Evolutionary conservation across 1,140 invertebrate genomes (phyloP).

Genomic region (Hypsibius dujardini): DNA sequence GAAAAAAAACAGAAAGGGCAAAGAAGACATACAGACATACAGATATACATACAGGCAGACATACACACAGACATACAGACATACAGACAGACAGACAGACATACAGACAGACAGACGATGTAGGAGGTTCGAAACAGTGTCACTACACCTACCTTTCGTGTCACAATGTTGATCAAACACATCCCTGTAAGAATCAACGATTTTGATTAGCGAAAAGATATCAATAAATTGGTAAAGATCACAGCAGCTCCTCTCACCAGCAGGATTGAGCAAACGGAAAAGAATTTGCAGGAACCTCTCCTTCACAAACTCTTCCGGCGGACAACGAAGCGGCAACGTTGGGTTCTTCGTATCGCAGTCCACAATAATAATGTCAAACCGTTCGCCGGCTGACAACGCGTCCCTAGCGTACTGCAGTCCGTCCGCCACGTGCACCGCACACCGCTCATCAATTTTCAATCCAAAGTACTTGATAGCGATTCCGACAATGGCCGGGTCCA

Average conservation of each 20-base stretch:
- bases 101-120: too few species aligned
- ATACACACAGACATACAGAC: too few species aligned
- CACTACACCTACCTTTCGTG: too few species aligned
- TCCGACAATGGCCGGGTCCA: conserved; percentile 62
- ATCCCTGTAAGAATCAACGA: too few species aligned
- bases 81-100: too few species aligned
- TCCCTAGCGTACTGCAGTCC: conserved; percentile 55
- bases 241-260: conserved; percentile 37
- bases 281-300: conserved; percentile 44
- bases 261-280: conserved; percentile 38
- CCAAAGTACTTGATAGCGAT: conserved; percentile 67
- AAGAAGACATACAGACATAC: too few species aligned
- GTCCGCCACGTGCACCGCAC: conserved; percentile 61
- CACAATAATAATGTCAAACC: conserved; percentile 57
- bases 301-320: conserved; percentile 59
- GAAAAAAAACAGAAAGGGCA: too few species aligned
- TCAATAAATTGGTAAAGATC: too few species aligned
- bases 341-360: conserved; percentile 77
- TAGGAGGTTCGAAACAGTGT: too few species aligned
- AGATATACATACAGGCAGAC: too few species aligned
- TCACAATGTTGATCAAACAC: too few species aligned
- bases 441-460: conserved; percentile 46
- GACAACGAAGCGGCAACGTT: conserved; percentile 63
- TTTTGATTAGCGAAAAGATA: too few species aligned
- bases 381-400: conserved; percentile 37